Evolutionary conservation across 2,888 invertebrate genomes (phyloP).

Genomic region (Listrodromus nycthemerus): DNA sequence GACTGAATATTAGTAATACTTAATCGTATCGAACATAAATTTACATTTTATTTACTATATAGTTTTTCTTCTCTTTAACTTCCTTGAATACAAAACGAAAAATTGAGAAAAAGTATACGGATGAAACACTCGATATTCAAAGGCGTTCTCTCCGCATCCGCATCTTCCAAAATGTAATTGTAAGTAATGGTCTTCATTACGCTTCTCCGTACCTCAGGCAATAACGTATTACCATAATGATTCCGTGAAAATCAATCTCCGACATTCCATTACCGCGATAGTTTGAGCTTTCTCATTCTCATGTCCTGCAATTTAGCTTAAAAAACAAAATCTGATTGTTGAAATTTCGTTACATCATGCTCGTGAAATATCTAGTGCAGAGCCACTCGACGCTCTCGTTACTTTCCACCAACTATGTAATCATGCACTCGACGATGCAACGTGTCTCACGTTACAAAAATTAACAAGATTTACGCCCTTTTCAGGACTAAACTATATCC

Average conservation of each 20-base stretch:
- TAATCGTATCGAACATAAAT: not conserved
- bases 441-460: conserved; percentile 15
- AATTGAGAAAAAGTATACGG: conserved; percentile 8
- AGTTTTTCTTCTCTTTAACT: not conserved
- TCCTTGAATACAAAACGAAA: not conserved
- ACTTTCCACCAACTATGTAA: conserved; percentile 41
- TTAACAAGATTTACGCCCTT: conserved; percentile 24
- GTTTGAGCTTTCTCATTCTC: not conserved
- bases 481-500: too few species aligned
- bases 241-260: conserved; percentile 56
- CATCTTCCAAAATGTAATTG: conserved; percentile 62
- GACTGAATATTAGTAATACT: too few species aligned
- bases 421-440: not conserved
- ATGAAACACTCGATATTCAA: conserved; percentile 35
- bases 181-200: conserved; percentile 73
- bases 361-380: conserved; percentile 20
- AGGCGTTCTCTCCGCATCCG: conserved; percentile 32
- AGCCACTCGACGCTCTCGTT: conserved; percentile 11
- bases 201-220: conserved; percentile 65
- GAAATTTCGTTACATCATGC: conserved; percentile 20
- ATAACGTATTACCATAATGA: conserved; percentile 76
- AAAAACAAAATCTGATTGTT: conserved; percentile 1
- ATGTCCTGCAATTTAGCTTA: not conserved
- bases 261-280: conserved; percentile 20
- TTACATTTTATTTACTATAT: not conserved